These are phyloP conservation scores for Psittacus erithacus DNA, from an alignment of 2,113 vertebrate species.

Conservation along the genomic window DNA sequence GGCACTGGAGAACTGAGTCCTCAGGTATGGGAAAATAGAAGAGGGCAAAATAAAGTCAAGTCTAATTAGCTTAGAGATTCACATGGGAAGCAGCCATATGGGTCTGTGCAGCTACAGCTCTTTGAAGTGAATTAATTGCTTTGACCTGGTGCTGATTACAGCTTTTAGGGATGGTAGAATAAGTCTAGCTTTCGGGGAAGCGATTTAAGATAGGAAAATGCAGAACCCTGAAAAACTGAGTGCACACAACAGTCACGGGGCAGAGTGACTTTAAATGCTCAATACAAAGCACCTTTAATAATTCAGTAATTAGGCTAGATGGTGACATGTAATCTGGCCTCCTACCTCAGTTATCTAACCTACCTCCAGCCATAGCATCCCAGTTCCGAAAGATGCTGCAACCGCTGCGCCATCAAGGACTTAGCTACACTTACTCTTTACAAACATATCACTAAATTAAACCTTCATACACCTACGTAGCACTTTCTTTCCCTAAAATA, in stretches of 20 bases:
- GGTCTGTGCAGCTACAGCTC: conserved; percentile 15
- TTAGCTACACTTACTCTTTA: background rate
- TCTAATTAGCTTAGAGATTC: conserved; percentile 42
- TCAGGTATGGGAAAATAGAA: conserved; percentile 10
- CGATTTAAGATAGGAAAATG: background rate
- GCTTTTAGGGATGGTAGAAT: background rate
- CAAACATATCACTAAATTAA: background rate
- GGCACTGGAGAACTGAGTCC: background rate
- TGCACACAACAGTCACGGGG: background rate
- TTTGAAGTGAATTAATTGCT: conserved; percentile 69
- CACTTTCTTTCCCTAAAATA: background rate
- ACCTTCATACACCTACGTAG: background rate
- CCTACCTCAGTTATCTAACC: background rate
- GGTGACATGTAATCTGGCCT: rapidly evolving
- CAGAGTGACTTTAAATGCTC: background rate
- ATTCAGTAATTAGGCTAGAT: background rate
- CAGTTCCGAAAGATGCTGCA: background rate
- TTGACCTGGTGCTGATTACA: conserved; percentile 58
- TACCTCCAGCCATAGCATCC: background rate
- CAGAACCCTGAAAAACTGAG: background rate
- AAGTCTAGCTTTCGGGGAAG: background rate
- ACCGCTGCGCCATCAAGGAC: background rate
- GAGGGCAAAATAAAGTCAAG: conserved; percentile 51
- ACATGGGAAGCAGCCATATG: conserved; percentile 55
- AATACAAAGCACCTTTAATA: background rate